A percentile compares a stretch with the other conserved stretches of the same genome.
Evolutionary conservation across 2,113 vertebrate genomes (phyloP).

Genomic region (Siniperca chuatsi): DNA sequence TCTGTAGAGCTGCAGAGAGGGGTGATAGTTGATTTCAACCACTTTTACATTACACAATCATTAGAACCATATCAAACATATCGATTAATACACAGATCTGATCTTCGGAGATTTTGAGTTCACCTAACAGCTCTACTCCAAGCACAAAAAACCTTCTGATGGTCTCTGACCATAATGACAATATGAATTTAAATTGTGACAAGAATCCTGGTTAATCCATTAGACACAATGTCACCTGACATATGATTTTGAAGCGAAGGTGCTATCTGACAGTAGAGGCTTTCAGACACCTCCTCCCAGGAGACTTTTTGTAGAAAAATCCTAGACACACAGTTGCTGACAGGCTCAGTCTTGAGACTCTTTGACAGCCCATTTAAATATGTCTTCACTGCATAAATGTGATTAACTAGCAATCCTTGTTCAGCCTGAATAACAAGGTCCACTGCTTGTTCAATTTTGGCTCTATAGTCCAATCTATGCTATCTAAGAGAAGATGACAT

Average conservation of each 20-base stretch:
- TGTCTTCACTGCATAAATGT: constrained; percentile 26
- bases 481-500: constrained; percentile 2
- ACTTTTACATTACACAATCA: neutral
- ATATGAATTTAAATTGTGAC: neutral
- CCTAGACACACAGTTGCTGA: constrained; percentile 17
- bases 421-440: neutral
- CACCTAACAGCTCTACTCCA: neutral
- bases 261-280: constrained; percentile 33
- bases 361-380: constrained; percentile 43
- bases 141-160: neutral
- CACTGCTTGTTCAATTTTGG: constrained; percentile 21
- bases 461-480: neutral
- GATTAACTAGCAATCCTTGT: constrained; percentile 13
- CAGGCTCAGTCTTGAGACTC: constrained; percentile 25
- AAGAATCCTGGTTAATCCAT: constrained; percentile 31
- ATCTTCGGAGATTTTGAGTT: constrained; percentile 2
- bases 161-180: constrained; percentile 17
- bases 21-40: neutral
- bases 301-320: constrained; percentile 19
- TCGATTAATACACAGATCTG: neutral
- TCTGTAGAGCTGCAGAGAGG: neutral
- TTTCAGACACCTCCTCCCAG: constrained; percentile 22
- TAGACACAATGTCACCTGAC: constrained; percentile 21
- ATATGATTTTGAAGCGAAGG: constrained; percentile 30
- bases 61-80: neutral